A percentile compares a stretch with the other conserved stretches of the same genome.
phyloP scores from a whole-genome alignment of 2,888 invertebrate species.

The Tipula helvola region DNA sequence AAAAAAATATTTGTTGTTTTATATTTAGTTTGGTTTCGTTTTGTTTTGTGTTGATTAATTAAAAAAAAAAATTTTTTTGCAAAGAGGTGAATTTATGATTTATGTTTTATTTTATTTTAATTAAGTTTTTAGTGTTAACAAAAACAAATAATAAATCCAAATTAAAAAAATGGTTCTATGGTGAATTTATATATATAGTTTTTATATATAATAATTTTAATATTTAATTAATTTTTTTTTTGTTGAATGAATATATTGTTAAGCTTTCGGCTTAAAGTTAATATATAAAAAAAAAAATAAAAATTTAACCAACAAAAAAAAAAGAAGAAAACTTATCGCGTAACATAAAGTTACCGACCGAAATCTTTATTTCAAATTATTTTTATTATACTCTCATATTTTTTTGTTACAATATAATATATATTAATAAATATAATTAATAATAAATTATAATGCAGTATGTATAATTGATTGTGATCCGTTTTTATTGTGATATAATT shows the following conservation, averaged over 20 bases:
- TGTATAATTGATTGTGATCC: not conserved
- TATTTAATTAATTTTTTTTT: not conserved
- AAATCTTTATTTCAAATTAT: not conserved
- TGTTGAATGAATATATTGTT: not conserved
- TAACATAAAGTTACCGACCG: not conserved
- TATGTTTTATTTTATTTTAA: not conserved
- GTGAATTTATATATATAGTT: not conserved
- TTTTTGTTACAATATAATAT: not conserved
- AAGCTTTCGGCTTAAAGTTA: not conserved
- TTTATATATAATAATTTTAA: not conserved
- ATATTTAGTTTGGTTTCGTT: not conserved
- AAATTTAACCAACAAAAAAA: not conserved
- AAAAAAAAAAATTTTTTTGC: not conserved
- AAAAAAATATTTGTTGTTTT: not conserved
- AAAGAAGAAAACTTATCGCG: not conserved
- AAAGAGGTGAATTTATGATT: not conserved
- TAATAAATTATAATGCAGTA: conserved; percentile 4
- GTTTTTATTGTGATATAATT: not conserved
- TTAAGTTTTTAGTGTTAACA: not conserved
- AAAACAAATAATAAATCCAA: not conserved
- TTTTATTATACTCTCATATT: not conserved
- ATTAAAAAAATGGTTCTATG: not conserved
- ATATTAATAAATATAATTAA: not conserved
- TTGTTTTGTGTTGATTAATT: not conserved
- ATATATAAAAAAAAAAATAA: not conserved